Evolutionary conservation across 64 coral and sea anemone species (phyloP).

Genomic region (Stichodactyla helianthus): DNA sequence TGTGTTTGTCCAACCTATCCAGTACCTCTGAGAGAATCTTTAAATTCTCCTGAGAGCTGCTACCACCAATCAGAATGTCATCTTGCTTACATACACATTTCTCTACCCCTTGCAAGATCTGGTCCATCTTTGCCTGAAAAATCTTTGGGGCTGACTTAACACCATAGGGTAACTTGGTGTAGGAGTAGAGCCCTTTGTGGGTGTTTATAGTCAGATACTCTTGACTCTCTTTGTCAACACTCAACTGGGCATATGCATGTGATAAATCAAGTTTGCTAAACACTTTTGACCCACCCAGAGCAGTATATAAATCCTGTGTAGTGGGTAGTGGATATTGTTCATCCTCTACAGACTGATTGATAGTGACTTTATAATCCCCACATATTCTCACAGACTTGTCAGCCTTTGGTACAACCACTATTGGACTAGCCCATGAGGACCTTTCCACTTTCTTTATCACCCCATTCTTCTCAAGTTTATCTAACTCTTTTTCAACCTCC

Average conservation of each 20-base stretch:
- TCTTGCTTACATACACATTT: too few relatives aligned
- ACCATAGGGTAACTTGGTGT: too few relatives aligned
- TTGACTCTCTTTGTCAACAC: too few relatives aligned
- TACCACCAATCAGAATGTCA: too few relatives aligned
- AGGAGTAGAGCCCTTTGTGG: too few relatives aligned
- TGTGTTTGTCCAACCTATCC: constrained; percentile 25
- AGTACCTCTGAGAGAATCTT: constrained; percentile 15
- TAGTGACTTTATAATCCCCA: not conserved
- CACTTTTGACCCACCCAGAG: constrained; percentile 19
- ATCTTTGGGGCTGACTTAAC: too few relatives aligned
- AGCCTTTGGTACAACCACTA: constrained; percentile 44
- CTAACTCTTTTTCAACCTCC: constrained; percentile 40
- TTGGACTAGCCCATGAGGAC: constrained; percentile 26
- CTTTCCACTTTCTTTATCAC: constrained; percentile 43
- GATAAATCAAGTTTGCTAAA: too few relatives aligned
- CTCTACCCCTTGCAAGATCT: too few relatives aligned
- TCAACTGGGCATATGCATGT: too few relatives aligned
- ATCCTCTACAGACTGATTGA: constrained; percentile 46
- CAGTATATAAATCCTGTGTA: constrained; percentile 42
- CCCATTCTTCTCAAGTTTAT: constrained; percentile 40
- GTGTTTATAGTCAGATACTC: too few relatives aligned
- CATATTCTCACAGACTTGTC: constrained; percentile 36
- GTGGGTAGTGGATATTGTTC: constrained; percentile 46
- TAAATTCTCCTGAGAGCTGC: not conserved
- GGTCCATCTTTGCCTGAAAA: too few relatives aligned